Conservation (phyloP, 1,140 invertebrate genomes). For the Eumaeus atala region DNA sequence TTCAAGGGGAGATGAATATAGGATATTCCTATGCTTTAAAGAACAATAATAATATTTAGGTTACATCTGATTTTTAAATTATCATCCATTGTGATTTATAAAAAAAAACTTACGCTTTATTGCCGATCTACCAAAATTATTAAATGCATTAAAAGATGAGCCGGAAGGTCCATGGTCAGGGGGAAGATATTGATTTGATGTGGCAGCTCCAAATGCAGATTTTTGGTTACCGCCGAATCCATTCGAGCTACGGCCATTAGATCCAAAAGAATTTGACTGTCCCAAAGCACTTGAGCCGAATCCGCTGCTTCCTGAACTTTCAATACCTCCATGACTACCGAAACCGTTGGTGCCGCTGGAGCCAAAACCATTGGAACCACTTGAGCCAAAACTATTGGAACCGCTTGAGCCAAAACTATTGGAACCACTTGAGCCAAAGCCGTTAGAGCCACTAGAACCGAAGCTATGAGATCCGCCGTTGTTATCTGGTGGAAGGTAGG, state of each 20-base stretch:
- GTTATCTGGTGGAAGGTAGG: constrained; percentile 49
- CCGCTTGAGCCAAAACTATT: constrained; percentile 21
- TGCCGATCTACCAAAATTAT: constrained; percentile 24
- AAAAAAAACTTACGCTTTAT: constrained; percentile 25
- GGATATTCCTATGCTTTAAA: constrained; percentile 3
- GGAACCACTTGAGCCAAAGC: constrained; percentile 18
- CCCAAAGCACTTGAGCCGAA: constrained; percentile 11
- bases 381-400: constrained; percentile 21
- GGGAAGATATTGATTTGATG: constrained; percentile 56
- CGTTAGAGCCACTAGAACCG: constrained; percentile 21
- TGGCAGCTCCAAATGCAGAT: too few relatives aligned
- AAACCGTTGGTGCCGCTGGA: constrained; percentile 6
- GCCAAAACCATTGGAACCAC: constrained; percentile 11
- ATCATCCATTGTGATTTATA: too few relatives aligned
- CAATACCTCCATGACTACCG: constrained; percentile 3
- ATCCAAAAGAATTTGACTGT: constrained; percentile 6
- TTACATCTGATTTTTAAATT: too few relatives aligned
- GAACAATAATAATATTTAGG: too few relatives aligned
- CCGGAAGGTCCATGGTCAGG: constrained; percentile 45
- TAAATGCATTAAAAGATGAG: constrained; percentile 23
- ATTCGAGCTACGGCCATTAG: constrained; percentile 6
- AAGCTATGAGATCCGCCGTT: constrained; percentile 21
- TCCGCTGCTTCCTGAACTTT: constrained; percentile 14
- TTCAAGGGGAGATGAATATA: background rate
- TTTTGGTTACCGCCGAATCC: too few relatives aligned